phyloP scores from a whole-genome alignment of 2,113 vertebrate genomes.

The Cariama cristata region DNA sequence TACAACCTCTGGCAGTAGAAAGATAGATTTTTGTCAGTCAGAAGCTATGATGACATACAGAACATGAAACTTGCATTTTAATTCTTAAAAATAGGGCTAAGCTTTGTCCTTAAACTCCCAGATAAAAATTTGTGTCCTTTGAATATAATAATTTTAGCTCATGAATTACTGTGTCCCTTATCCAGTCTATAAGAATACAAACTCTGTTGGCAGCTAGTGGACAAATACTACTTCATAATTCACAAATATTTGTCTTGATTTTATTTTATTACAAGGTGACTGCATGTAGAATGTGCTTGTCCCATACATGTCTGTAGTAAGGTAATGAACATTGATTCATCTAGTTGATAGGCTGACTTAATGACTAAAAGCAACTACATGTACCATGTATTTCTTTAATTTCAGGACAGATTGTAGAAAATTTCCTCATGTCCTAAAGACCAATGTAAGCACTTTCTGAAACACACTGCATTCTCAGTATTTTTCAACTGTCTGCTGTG shows the following conservation, averaged over 20 bases:
- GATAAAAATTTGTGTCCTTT: not conserved
- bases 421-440: not conserved
- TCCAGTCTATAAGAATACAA: not conserved
- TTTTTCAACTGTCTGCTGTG: too few species aligned
- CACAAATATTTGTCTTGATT: not conserved
- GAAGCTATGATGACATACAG: not conserved
- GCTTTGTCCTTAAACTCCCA: not conserved
- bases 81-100: not conserved
- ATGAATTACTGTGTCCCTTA: not conserved
- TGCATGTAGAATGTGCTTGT: not conserved
- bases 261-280: not conserved
- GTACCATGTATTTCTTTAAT: not conserved
- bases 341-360: not conserved
- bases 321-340: not conserved
- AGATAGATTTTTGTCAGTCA: not conserved
- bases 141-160: not conserved
- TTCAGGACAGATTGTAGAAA: not conserved
- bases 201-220: not conserved
- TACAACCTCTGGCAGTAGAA: not conserved
- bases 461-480: not conserved
- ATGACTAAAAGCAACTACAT: not conserved
- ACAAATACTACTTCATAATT: not conserved
- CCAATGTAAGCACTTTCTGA: not conserved
- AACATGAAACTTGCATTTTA: not conserved
- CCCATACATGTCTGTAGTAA: not conserved